phyloP scores from a whole-genome alignment of 2,797 vertebrate species.

The Phoebastria nigripes region DNA sequence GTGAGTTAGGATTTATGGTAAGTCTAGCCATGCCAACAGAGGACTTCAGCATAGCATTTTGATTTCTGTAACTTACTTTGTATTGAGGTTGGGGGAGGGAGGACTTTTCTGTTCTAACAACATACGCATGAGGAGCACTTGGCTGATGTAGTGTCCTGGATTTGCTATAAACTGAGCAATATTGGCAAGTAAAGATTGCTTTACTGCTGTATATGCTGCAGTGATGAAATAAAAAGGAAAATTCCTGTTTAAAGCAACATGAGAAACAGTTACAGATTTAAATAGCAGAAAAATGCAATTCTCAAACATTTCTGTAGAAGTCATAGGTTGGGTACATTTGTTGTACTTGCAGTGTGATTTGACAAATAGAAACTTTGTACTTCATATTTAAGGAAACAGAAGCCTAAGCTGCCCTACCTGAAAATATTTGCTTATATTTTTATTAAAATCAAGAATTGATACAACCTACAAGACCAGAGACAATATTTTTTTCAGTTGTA shows the following conservation, averaged over 20 bases:
- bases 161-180: conserved; percentile 3
- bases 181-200: neutral
- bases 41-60: neutral
- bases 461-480: neutral
- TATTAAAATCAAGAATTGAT: neutral
- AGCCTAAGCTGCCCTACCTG: neutral
- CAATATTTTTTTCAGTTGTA: neutral
- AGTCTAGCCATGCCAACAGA: neutral
- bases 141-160: neutral
- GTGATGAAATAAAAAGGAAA: conserved; percentile 15
- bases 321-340: neutral
- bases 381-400: neutral
- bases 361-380: neutral
- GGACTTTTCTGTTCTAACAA: neutral
- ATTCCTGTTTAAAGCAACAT: neutral
- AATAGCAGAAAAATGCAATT: neutral
- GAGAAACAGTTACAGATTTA: neutral
- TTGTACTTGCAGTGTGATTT: neutral
- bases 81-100: neutral
- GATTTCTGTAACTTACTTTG: neutral
- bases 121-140: neutral
- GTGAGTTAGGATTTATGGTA: neutral
- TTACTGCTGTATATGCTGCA: neutral
- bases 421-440: neutral
- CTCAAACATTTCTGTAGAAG: neutral